Evolutionary conservation across 1,140 invertebrate species (phyloP), one percentile per base, ranked within the genome.

Genomic region (Drosophila carrolli): DNA sequence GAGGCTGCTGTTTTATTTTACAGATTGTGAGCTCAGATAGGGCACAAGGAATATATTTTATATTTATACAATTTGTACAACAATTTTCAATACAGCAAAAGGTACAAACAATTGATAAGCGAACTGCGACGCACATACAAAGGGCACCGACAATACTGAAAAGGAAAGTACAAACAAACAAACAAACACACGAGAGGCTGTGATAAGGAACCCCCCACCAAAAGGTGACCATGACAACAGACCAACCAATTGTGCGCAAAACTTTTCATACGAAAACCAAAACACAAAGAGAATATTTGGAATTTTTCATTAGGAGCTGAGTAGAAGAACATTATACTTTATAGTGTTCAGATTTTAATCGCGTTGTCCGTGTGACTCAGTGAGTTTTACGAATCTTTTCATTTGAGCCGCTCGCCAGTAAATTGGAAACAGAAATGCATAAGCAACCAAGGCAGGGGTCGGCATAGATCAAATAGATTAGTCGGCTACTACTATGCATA

Each of bases 381-480:
- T 41, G 38, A 19, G 35, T 29, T 13, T 65, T 46, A 13, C n/a
- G 27, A 68, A 68, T 44, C 65, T 68, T 65, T 68, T 66, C 61
- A 68, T 40, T 68, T 14, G 38, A 58, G 29, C 68, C 53, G 66
- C 68, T 16, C 6, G 37, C 50, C 27, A 35, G 51, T 11, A 16
- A 48, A 68, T 29, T 48, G 65, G 38, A 57, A 70, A 57, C 48
- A 67, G 82, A 85, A 86, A 80, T 86, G 84, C 80, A 90, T 78
- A 80, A 58, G 72, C 72, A 56, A 54, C 37, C 76, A 65, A 54
- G 66, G 51, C 74, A 46, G 50, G 50, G 53, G 84, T 81, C 84
- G 84, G 84, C 70, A 59, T 75, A 89, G 84, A 89, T 89, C 84
- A 89, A 89, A 89, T 90, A 89, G 84, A 90, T 89, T 89, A 89